Base-by-base conservation (phyloP, 2,797 vertebrate species). In the Myotis planiceps region DNA sequence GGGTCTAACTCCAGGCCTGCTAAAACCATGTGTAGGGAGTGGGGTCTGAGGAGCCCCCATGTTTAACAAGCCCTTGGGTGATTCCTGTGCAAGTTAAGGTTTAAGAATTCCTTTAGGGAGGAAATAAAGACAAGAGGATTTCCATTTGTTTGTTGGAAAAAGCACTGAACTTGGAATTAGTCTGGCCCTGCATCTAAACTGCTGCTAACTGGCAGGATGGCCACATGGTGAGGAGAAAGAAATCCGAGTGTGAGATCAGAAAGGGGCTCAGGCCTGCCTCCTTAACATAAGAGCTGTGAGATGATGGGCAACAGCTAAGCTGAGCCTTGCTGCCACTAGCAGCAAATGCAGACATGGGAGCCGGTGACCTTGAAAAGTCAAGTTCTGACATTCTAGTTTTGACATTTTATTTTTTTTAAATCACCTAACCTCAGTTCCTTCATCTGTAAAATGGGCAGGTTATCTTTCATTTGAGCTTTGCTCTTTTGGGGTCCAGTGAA, bases 61-160 rank as follows among this genome's bases (percentile, higher is more conserved):
- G 1, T 39, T 94, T 76, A 82, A 90, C 18, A 88, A 86, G 8
- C 9, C 27, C 21, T 18, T 1, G 0, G 21, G 9, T 10, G 13
- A 92, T 88, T 74, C 42, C 78, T 66, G 23, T 5, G 7, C 68
- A 80, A 37, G 53, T 7, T 55, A 72, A 86, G 83, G 25, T 74
- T 37, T 63, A 95, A 51, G 25, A 95, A 80, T 49, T 92, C 19
- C 51, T 71, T 87, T 18, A 93, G 53, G 45, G 51, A 81, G 34
- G 18, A 78, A 95, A 49, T 32, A 16, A 39, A n/a, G 47, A 63
- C 39, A 84, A 94, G 23, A 82, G 8, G 49, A 27, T 68, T 68
- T 72, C n/a, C 10, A 92, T 5, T 13, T 7, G 4, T 53, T 37
- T 32, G 23, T 7, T 9, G 1, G 47, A 42, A 87, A 80, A 93